A percentile compares a stretch with the other conserved stretches of the same genome.
phyloP scores from a whole-genome alignment of 2,888 invertebrate genomes.

The Fissipunctia ypsillon region DNA sequence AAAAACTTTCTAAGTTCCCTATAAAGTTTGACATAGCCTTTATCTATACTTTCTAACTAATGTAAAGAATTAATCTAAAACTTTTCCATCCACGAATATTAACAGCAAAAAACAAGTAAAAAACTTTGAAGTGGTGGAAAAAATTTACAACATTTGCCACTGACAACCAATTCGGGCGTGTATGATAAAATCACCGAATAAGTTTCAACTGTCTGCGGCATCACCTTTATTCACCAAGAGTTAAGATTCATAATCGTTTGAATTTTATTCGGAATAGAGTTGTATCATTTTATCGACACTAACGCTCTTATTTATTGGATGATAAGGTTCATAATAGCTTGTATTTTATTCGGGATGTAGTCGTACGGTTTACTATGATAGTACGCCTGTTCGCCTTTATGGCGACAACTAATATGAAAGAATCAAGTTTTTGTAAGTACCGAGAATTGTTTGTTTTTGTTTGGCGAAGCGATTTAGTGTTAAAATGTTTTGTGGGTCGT shows the following conservation, averaged over 20 bases:
- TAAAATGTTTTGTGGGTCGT: slow-evolving; percentile 66
- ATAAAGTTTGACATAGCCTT: background rate
- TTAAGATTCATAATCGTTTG: slow-evolving; percentile 70
- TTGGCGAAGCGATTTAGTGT: slow-evolving; percentile 69
- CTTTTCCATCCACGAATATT: slow-evolving; percentile 59
- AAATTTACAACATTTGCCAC: slow-evolving; percentile 78
- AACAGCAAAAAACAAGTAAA: slow-evolving; percentile 69
- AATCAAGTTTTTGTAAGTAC: slow-evolving; percentile 74
- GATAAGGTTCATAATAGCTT: slow-evolving; percentile 59
- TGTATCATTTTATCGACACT: slow-evolving; percentile 45
- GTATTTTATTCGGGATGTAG: slow-evolving; percentile 55
- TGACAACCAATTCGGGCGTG: slow-evolving; percentile 77
- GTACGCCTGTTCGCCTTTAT: slow-evolving; percentile 74
- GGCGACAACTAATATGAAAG: slow-evolving; percentile 82
- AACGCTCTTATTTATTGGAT: slow-evolving; percentile 49
- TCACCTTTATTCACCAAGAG: slow-evolving; percentile 57
- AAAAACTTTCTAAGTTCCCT: background rate
- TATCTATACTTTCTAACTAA: background rate
- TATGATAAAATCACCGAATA: slow-evolving; percentile 76
- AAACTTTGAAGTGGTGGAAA: slow-evolving; percentile 73
- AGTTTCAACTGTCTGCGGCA: slow-evolving; percentile 55
- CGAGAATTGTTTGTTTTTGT: slow-evolving; percentile 76
- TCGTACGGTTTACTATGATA: slow-evolving; percentile 64
- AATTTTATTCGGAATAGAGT: slow-evolving; percentile 29
- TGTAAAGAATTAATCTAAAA: slow-evolving; percentile 45